A percentile compares a stretch with the other conserved stretches of the same genome.
phyloP scores from a whole-genome alignment of 1,140 invertebrate species.

The Lucilia sericata region DNA sequence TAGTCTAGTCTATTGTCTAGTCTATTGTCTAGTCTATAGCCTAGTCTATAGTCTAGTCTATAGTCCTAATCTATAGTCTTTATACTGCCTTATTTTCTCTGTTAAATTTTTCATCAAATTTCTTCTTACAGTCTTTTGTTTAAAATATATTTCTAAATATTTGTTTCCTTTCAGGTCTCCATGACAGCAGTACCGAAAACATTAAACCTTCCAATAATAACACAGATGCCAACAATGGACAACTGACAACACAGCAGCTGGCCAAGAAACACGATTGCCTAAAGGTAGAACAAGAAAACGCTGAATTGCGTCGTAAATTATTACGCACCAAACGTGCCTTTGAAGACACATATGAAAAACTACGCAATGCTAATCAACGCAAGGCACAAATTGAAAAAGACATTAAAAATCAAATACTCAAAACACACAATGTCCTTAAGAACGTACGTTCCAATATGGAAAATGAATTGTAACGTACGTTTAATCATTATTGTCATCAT shows the following conservation, averaged over 20 bases:
- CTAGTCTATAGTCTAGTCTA: too few species aligned
- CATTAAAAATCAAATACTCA: slow-evolving; percentile 72
- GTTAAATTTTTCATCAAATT: too few species aligned
- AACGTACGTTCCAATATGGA: slow-evolving; percentile 72
- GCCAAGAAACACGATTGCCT: slow-evolving; percentile 59
- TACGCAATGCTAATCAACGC: slow-evolving; percentile 70
- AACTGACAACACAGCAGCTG: background rate
- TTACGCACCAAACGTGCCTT: slow-evolving; percentile 69
- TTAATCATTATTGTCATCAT: background rate
- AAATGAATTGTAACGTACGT: slow-evolving; percentile 60
- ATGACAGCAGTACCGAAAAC: slow-evolving; percentile 35
- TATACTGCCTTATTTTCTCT: too few species aligned
- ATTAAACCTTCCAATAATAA: slow-evolving; percentile 33
- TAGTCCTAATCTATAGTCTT: too few species aligned
- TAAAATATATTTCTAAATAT: background rate
- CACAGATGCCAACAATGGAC: background rate
- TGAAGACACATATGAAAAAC: slow-evolving; percentile 71
- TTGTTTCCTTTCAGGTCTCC: slow-evolving; percentile 46
- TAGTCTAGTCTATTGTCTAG: too few species aligned
- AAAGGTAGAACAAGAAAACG: slow-evolving; percentile 71
- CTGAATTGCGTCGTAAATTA: slow-evolving; percentile 69
- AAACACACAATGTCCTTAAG: slow-evolving; percentile 72
- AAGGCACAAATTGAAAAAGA: slow-evolving; percentile 73
- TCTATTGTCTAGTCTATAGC: too few species aligned
- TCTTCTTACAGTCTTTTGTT: too few species aligned